These are phyloP conservation scores for Drosophila equinoxialis DNA, from an alignment of 1,140 invertebrate genomes.

Conservation along the genomic window DNA sequence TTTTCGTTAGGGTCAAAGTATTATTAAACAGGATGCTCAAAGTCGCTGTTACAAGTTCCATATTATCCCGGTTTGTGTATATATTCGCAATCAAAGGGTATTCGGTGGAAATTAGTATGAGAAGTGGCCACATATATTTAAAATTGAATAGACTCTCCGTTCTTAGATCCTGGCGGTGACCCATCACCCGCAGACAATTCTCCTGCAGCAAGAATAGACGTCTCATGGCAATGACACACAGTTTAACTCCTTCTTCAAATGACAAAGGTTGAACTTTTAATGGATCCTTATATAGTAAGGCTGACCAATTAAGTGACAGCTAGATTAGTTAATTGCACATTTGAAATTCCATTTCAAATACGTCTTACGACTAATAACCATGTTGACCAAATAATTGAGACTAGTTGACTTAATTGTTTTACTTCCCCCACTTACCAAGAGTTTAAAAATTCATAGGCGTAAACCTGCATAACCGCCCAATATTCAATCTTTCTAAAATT, in stretches of 20 bases:
- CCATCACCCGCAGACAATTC: constrained; percentile 60
- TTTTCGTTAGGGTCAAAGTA: constrained; percentile 67
- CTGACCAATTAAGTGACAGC: constrained; percentile 43
- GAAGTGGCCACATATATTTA: constrained; percentile 43
- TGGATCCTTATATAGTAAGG: constrained; percentile 19
- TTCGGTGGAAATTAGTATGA: constrained; percentile 71
- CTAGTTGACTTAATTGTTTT: constrained; percentile 9
- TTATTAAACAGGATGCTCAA: constrained; percentile 75
- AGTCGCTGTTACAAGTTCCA: constrained; percentile 65
- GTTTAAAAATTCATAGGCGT: no score
- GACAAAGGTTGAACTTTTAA: not conserved
- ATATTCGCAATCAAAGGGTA: constrained; percentile 63
- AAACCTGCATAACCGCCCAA: not conserved
- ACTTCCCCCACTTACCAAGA: not conserved
- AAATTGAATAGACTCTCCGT: constrained; percentile 26
- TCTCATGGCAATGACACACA: constrained; percentile 35
- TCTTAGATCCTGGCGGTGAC: constrained; percentile 23
- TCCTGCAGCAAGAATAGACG: constrained; percentile 58
- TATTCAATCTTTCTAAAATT: no score
- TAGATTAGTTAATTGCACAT: constrained; percentile 46
- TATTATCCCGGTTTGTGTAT: constrained; percentile 58
- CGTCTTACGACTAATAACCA: constrained; percentile 49
- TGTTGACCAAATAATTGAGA: constrained; percentile 59
- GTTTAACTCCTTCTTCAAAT: not conserved
- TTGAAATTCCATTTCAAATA: constrained; percentile 6